A percentile compares a stretch with the other conserved stretches of the same genome.
Conservation (phyloP, 2,113 vertebrate species). For the Cebidichthys violaceus region DNA sequence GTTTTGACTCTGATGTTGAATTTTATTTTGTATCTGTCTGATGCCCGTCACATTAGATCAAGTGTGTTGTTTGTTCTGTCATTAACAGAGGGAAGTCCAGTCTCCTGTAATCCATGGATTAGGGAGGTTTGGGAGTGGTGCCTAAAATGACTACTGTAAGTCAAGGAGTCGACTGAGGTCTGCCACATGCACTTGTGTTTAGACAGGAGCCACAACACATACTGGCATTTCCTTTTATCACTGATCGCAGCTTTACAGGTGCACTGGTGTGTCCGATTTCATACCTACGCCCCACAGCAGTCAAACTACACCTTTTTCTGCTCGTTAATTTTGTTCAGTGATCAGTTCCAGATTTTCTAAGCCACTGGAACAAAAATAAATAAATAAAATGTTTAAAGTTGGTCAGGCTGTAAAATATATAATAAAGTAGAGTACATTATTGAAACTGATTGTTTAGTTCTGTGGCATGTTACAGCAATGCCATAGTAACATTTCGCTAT, state of each 20-base stretch:
- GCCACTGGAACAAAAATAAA: not conserved
- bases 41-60: not conserved
- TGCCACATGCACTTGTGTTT: conserved; percentile 24
- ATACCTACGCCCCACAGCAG: not conserved
- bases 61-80: conserved; percentile 33
- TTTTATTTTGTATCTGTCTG: not conserved
- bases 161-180: conserved; percentile 19
- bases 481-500: not conserved
- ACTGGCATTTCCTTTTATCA: conserved; percentile 66
- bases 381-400: not conserved
- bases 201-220: conserved; percentile 53
- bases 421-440: not conserved
- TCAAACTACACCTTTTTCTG: not conserved
- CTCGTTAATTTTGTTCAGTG: not conserved
- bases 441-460: not conserved
- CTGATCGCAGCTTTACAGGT: conserved; percentile 63
- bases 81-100: conserved; percentile 28
- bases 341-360: not conserved
- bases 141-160: conserved; percentile 64
- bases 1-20: conserved; percentile 7
- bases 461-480: not conserved
- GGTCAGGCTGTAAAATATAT: not conserved
- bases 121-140: conserved; percentile 59
- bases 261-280: conserved; percentile 29
- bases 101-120: conserved; percentile 59